These are phyloP conservation scores for Leguminivora glycinivorella DNA, from an alignment of 1,140 invertebrate genomes.

Conservation along the genomic window DNA sequence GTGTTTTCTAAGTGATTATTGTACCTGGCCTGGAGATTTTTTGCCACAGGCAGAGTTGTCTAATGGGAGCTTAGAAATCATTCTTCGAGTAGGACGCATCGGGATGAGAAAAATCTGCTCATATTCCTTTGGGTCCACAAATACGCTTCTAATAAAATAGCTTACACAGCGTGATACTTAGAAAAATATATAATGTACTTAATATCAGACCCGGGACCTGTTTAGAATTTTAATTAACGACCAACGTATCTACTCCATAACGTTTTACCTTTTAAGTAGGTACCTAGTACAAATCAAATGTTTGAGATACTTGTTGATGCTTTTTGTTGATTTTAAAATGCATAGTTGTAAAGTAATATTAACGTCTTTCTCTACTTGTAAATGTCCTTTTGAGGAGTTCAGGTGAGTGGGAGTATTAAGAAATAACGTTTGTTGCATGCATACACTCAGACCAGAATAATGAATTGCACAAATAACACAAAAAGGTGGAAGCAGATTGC, in stretches of 20 bases:
- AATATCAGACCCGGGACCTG: slow-evolving; percentile 13
- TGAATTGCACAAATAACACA: not conserved
- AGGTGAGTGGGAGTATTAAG: slow-evolving; percentile 11
- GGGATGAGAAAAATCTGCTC: not conserved
- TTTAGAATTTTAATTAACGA: slow-evolving; percentile 9
- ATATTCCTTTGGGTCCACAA: not conserved
- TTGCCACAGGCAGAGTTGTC: no score
- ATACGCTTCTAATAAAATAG: not conserved
- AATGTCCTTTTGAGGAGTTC: slow-evolving; percentile 5
- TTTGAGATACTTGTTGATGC: slow-evolving; percentile 10
- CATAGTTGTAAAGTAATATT: slow-evolving; percentile 1
- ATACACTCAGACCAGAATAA: not conserved
- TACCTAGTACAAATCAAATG: not conserved
- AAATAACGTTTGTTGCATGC: not conserved
- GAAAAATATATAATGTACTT: not conserved
- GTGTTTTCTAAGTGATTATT: no score
- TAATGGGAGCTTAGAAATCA: no score
- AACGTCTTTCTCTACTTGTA: slow-evolving; percentile 15
- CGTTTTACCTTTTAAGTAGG: not conserved
- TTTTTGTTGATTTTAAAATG: slow-evolving; percentile 26
- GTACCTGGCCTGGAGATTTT: no score
- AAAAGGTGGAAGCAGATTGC: not conserved
- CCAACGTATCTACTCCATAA: not conserved
- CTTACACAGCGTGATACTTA: not conserved
- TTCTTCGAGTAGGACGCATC: no score